Conservation (phyloP, 2,113 vertebrate species). For the Cochlearius cochlearius region DNA sequence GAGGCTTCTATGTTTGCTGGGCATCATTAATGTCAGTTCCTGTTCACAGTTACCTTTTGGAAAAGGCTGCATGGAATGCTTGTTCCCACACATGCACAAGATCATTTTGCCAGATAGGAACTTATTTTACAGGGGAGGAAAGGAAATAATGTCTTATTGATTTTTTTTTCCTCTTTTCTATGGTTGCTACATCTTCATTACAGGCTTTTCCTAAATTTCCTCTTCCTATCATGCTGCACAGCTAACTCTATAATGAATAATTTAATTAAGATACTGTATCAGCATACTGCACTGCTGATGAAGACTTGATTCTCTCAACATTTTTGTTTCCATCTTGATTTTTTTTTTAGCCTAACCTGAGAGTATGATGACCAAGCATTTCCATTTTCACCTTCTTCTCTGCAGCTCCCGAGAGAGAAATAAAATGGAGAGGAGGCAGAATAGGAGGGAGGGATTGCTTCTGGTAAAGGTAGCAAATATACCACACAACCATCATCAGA, state of each 20-base stretch:
- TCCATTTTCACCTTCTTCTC: constrained; percentile 20
- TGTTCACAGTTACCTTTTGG: not conserved
- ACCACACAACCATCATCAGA: not conserved
- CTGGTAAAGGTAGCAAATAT: not conserved
- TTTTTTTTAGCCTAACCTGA: not conserved
- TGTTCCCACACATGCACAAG: not conserved
- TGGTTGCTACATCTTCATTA: not conserved
- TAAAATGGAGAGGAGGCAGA: constrained; percentile 3
- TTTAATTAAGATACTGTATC: not conserved
- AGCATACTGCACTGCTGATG: not conserved
- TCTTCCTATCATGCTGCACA: not conserved
- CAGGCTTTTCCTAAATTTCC: not conserved
- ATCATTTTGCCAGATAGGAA: not conserved
- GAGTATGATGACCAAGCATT: constrained; percentile 16
- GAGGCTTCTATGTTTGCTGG: not conserved
- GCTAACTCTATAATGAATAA: not conserved
- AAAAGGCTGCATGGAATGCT: not conserved
- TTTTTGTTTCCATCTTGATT: not conserved
- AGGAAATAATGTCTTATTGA: not conserved
- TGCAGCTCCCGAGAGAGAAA: not conserved
- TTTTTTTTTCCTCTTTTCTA: not conserved
- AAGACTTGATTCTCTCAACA: not conserved
- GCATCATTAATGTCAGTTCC: not conserved
- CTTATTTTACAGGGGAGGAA: not conserved
- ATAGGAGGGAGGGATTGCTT: not conserved